Evolutionary conservation across 2,113 vertebrate species (phyloP), one percentile per base, ranked within the genome.

Genomic region (Laticauda laticaudata): DNA sequence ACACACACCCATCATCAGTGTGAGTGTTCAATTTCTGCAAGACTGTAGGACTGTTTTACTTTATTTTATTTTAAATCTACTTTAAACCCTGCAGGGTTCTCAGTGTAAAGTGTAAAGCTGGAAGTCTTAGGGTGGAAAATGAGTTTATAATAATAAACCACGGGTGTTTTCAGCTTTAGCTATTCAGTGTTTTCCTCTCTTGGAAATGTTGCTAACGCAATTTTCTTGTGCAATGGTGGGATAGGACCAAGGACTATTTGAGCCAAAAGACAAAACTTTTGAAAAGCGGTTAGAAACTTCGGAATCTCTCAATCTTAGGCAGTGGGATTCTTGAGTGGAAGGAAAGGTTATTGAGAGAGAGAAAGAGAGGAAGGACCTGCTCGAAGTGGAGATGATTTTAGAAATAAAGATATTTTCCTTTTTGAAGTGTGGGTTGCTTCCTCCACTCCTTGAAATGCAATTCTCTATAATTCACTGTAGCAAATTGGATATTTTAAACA

Each of bases 101-200:
- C 1, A 0, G 45, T 94, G 94, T 91, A 94, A 94, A 3, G 56
- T 86, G 56, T 86, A 88, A 94, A 94, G 61, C 93, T 93, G 75
- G 4, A 81, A 48, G 89, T 91, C 92, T 86, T 75, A 0, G 14
- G 90, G 87, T 93, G 90, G 91, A 91, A 89, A 15, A 43, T 2
- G 89, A 56, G 0, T 39, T 95, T 96, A 94, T 96, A 89, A 94
- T 96, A 89, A 96, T 97, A 96, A 96, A 95, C 89, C 90, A 92
- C 51, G 18, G 92, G 21, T 24, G 14, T 93, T 95, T 93, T 57
- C 93, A 85, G 90, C 48, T 92, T 94, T 95, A 20, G 91, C 2
- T 95, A 93, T 92, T 85, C 92, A 51, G 89, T 92, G 92, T 89
- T 96, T 94, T 95, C 92, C 55, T 94, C 55, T 48, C 59, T 93